Evolutionary conservation across 2,888 invertebrate genomes (phyloP).

Genomic region (Plebejus melissa): DNA sequence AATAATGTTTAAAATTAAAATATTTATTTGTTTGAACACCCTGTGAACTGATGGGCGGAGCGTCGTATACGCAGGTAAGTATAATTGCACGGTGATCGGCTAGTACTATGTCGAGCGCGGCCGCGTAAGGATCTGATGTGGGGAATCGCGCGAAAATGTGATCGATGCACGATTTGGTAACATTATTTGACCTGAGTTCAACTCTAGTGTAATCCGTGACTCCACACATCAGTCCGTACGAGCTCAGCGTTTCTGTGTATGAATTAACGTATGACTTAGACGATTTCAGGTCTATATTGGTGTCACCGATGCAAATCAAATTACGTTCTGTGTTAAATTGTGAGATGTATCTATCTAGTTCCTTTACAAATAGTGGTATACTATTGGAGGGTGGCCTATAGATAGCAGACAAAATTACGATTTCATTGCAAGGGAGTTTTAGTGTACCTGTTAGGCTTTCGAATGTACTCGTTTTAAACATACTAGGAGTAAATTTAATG

Average conservation of each 20-base stretch:
- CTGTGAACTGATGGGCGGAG: conserved; percentile 23
- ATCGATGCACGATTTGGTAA: conserved; percentile 39
- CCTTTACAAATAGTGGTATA: conserved; percentile 35
- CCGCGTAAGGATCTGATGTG: conserved; percentile 33
- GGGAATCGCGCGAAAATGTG: conserved; percentile 39
- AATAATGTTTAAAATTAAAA: conserved; percentile 21
- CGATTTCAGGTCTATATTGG: conserved; percentile 33
- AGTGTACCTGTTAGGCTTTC: conserved; percentile 34
- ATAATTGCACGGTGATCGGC: conserved; percentile 31
- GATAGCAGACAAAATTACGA: conserved; percentile 33
- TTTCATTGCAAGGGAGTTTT: conserved; percentile 27
- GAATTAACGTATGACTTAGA: conserved; percentile 25
- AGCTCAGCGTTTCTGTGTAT: conserved; percentile 32
- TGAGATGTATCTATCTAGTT: conserved; percentile 31
- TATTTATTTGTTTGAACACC: conserved; percentile 19
- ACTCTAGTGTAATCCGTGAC: conserved; percentile 35
- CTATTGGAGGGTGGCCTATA: conserved; percentile 35
- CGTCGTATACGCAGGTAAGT: conserved; percentile 22
- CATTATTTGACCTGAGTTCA: conserved; percentile 32
- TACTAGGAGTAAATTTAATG: conserved; percentile 24
- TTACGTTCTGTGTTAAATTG: conserved; percentile 26
- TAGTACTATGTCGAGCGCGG: conserved; percentile 31
- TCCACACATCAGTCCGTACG: conserved; percentile 33
- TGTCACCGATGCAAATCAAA: conserved; percentile 29
- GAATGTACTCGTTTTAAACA: conserved; percentile 31